A percentile compares a stretch with the other conserved stretches of the same genome.
phyloP scores from a whole-genome alignment of 2,797 vertebrate genomes.

The Eulemur mongoz region DNA sequence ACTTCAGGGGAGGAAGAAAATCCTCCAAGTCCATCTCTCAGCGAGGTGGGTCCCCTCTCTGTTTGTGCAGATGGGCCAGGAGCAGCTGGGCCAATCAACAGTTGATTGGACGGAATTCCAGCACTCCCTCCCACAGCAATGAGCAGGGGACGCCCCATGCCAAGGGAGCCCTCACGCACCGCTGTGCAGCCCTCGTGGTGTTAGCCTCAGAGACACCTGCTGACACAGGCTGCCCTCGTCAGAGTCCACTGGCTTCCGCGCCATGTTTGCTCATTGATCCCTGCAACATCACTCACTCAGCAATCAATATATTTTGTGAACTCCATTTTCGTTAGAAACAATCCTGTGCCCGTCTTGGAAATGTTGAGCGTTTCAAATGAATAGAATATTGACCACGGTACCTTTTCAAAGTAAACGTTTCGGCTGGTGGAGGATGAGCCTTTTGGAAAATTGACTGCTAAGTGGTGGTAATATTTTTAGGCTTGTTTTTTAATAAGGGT shows the following conservation, averaged over 20 bases:
- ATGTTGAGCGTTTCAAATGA: not conserved
- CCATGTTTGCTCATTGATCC: not conserved
- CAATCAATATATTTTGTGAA: not conserved
- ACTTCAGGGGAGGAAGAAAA: constrained; percentile 1
- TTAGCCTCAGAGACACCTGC: not conserved
- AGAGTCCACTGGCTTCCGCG: fast-evolving
- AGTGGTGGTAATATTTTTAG: too few relatives aligned
- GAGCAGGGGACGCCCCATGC: fast-evolving
- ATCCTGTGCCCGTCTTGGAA: not conserved
- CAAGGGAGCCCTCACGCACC: fast-evolving
- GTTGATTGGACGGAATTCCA: fast-evolving
- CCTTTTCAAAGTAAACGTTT: too few relatives aligned
- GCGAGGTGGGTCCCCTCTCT: not conserved
- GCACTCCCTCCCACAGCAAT: fast-evolving
- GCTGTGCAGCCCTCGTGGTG: fast-evolving
- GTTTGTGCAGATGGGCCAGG: not conserved
- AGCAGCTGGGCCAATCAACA: fast-evolving
- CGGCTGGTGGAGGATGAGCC: too few relatives aligned
- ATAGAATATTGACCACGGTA: not conserved
- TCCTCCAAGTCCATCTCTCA: not conserved
- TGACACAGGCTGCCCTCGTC: fast-evolving
- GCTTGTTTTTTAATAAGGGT: not conserved
- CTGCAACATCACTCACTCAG: not conserved
- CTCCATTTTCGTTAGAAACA: not conserved
- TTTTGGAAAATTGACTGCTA: not conserved